Evolutionary conservation across 2,888 invertebrate species (phyloP), one percentile per base, ranked within the genome.

Genomic region (Thyatira batis): DNA sequence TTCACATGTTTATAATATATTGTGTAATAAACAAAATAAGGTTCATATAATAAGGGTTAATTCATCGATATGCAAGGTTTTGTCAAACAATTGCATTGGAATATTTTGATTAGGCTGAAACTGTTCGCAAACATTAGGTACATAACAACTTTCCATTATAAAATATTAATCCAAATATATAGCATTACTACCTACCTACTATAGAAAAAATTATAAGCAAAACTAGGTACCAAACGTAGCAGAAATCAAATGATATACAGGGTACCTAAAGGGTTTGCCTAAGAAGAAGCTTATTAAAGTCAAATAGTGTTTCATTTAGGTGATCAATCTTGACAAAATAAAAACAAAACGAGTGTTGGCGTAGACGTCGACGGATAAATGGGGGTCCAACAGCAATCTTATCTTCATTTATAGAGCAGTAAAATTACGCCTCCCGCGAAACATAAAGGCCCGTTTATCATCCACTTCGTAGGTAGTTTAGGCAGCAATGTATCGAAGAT

Each of bases 351-450:
- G 68, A 78, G 71, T 74, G 71, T 71, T 72, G 71, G 74, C 76
- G 69, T 69, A 63, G 63, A 74, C 73, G 76, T 76, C 76, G 77
- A 70, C 74, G 79, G 73, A 79, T 81, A 80, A 85, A 86, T 83
- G 68, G 74, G 75, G 69, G 77, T 76, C 78, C 71, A 71, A 71
- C 39, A 69, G 80, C 80, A 85, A 85, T 85, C 84, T 87, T 89
- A 89, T 87, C 86, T 82, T 87, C 85, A 85, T 87, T 87, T 87
- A 88, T 85, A 85, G 87, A 82, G 82, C 83, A 83, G 84, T 87
- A 83, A 87, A 88, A 87, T 87, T 87, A 85, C 80, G 78, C 76
- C 79, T 72, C 76, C 76, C 71, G 81, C 80, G 78, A 81, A 84
- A 82, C 79, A 85, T 84, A 85, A 83, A 82, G 78, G 78, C 62